Percentiles rank a stretch among this genome's conserved stretches.
Evolutionary conservation across 2,888 invertebrate species (phyloP).

Genomic region (Sussaba pulchella): DNA sequence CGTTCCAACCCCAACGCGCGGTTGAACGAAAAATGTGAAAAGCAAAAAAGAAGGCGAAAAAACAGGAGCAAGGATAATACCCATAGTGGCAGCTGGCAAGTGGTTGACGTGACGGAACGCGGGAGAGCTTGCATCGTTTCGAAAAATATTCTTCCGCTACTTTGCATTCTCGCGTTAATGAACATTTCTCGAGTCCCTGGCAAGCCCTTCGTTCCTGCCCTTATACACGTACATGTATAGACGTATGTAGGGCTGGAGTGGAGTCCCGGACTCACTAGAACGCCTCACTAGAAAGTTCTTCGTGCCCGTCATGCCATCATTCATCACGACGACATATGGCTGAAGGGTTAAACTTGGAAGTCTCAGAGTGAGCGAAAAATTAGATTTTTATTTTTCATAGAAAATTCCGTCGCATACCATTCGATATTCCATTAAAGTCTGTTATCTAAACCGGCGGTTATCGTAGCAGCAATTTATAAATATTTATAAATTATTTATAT

Average conservation of each 20-base stretch:
- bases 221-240: slow-evolving; percentile 25
- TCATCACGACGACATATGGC: slow-evolving; percentile 50
- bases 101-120: slow-evolving; percentile 63
- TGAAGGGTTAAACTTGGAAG: slow-evolving; percentile 28
- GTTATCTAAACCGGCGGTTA: neutral
- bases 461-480: neutral
- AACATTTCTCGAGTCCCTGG: slow-evolving; percentile 62
- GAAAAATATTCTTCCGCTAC: slow-evolving; percentile 62
- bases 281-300: slow-evolving; percentile 50
- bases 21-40: slow-evolving; percentile 19
- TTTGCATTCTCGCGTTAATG: slow-evolving; percentile 66
- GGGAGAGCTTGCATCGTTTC: slow-evolving; percentile 49
- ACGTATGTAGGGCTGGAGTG: slow-evolving; percentile 32
- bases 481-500: too few species aligned
- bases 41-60: slow-evolving; percentile 2
- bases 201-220: slow-evolving; percentile 50
- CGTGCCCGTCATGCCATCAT: slow-evolving; percentile 56
- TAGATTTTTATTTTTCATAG: neutral
- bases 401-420: neutral
- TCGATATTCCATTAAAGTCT: neutral
- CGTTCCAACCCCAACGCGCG: neutral
- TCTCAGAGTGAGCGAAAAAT: neutral
- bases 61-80: slow-evolving; percentile 44
- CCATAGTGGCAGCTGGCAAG: slow-evolving; percentile 50
- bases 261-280: slow-evolving; percentile 54